A percentile compares a stretch with the other conserved stretches of the same genome.
Evolutionary conservation across 2,888 invertebrate genomes (phyloP).

Genomic region (Chymomyza fuscimana): DNA sequence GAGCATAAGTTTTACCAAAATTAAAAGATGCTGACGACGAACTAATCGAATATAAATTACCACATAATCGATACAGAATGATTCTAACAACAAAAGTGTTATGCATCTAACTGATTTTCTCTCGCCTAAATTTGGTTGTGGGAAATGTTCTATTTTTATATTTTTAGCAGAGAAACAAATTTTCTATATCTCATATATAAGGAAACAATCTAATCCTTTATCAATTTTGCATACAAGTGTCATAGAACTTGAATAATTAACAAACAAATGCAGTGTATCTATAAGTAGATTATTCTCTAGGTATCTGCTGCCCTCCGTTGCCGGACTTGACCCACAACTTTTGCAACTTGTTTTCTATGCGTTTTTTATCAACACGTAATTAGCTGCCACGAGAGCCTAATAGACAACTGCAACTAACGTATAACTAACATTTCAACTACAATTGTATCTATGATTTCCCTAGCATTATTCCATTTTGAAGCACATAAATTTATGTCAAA

Average conservation of each 20-base stretch:
- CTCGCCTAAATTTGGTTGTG: too few species aligned
- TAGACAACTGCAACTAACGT: background rate
- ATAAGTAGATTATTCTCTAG: background rate
- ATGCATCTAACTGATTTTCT: too few species aligned
- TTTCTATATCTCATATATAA: too few species aligned
- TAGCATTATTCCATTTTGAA: slow-evolving; percentile 13
- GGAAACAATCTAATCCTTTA: too few species aligned
- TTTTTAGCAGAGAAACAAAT: too few species aligned
- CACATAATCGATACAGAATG: too few species aligned
- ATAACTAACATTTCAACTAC: background rate
- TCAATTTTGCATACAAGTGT: too few species aligned
- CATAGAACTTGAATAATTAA: background rate
- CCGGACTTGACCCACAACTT: slow-evolving; percentile 5
- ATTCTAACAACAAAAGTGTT: too few species aligned
- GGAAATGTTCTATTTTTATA: too few species aligned
- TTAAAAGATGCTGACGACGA: too few species aligned
- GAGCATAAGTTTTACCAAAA: too few species aligned
- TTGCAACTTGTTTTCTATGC: slow-evolving; percentile 63
- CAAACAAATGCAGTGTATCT: background rate
- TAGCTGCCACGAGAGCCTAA: slow-evolving; percentile 25
- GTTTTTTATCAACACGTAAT: slow-evolving; percentile 62
- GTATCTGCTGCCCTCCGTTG: background rate
- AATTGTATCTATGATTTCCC: slow-evolving; percentile 14
- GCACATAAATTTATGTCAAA: slow-evolving; percentile 19
- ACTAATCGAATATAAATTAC: too few species aligned